These are phyloP conservation scores for Drosophila virilis DNA, from an alignment of 1,140 invertebrate species.

Conservation along the genomic window DNA sequence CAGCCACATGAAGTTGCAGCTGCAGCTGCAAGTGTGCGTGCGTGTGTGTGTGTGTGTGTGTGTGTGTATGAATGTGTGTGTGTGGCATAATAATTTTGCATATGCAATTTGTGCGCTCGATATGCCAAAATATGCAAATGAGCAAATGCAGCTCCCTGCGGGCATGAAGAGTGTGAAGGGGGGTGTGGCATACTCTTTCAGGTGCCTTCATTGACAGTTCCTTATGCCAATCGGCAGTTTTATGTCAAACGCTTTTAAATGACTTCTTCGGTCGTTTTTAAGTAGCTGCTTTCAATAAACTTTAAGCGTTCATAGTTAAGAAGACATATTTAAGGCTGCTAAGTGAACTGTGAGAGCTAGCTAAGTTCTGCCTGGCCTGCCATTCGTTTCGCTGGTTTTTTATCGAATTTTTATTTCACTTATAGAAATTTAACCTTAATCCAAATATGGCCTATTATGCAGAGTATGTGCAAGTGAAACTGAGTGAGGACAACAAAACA, in stretches of 20 bases:
- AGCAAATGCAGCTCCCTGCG: constrained; percentile 28
- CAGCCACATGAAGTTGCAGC: constrained; percentile 28
- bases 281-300: not conserved
- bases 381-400: too few relatives aligned
- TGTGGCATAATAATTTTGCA: constrained; percentile 63
- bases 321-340: not conserved
- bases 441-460: too few relatives aligned
- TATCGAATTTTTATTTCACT: too few relatives aligned
- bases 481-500: too few relatives aligned
- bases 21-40: constrained; percentile 3
- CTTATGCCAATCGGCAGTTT: constrained; percentile 1
- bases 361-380: too few relatives aligned
- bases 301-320: not conserved
- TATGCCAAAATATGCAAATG: constrained; percentile 68
- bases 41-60: constrained; percentile 11
- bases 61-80: constrained; percentile 1
- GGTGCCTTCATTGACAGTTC: constrained; percentile 21
- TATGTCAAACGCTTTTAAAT: constrained; percentile 5
- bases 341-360: too few relatives aligned
- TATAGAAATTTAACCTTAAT: too few relatives aligned
- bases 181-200: not conserved
- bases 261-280: not conserved
- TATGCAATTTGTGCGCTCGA: constrained; percentile 65
- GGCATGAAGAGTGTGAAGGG: not conserved
- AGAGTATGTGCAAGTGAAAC: too few relatives aligned